Conservation (phyloP, 2,888 invertebrate genomes). For the Athalia rosae region DNA sequence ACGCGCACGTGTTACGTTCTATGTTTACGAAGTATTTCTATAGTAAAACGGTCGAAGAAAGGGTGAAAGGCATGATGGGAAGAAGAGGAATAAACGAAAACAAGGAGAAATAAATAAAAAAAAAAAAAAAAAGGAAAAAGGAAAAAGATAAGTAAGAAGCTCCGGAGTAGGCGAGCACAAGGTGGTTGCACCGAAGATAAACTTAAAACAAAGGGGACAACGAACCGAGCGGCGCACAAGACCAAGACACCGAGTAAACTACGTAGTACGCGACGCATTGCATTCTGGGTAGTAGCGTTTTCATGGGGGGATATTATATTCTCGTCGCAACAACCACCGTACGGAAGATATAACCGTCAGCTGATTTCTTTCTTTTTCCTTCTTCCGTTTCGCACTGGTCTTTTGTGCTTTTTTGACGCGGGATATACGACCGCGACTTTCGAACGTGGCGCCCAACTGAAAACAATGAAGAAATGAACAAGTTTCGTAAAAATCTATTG, state of each 20-base stretch:
- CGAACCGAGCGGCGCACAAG: conserved; percentile 24
- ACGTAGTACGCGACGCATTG: background rate
- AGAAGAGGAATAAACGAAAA: background rate
- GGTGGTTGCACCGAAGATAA: conserved; percentile 53
- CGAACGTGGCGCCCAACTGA: too few species aligned
- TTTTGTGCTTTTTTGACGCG: too few species aligned
- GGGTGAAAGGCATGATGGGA: background rate
- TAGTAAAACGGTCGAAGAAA: background rate
- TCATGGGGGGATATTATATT: too few species aligned
- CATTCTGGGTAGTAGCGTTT: conserved; percentile 22
- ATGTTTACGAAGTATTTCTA: conserved; percentile 17
- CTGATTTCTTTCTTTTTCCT: background rate
- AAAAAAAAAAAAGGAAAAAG: conserved; percentile 14
- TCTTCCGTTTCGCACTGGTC: background rate
- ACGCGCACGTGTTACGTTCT: conserved; percentile 24
- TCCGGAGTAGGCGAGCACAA: conserved; percentile 41
- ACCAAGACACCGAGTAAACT: background rate
- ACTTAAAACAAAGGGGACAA: conserved; percentile 51
- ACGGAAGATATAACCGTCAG: background rate
- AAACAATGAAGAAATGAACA: too few species aligned
- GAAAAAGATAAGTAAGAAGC: too few species aligned
- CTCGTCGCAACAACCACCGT: too few species aligned
- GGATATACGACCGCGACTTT: too few species aligned
- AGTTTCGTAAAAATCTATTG: too few species aligned
- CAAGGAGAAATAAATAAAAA: background rate